phyloP scores from a whole-genome alignment of 2,797 vertebrate genomes.

The Poecile montanus region DNA sequence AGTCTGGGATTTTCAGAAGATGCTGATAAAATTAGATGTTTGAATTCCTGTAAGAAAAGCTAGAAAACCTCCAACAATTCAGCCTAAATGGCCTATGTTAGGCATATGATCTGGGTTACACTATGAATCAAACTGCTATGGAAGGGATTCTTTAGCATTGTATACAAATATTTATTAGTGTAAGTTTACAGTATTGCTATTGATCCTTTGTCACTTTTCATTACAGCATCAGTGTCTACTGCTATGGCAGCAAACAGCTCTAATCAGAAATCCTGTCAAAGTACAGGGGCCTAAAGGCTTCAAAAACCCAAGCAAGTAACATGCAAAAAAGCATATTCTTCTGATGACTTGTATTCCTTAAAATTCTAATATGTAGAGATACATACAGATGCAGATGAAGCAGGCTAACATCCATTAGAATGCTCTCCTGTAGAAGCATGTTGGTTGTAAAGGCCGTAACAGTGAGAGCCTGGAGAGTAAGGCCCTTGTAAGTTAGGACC shows the following conservation, averaged over 20 bases:
- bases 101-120: neutral
- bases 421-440: neutral
- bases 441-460: neutral
- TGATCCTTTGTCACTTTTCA: neutral
- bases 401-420: neutral
- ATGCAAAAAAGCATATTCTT: neutral
- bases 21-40: neutral
- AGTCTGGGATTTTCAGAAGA: neutral
- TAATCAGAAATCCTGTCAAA: neutral
- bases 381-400: neutral
- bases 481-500: neutral
- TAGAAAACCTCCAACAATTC: neutral
- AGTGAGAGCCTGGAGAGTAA: neutral
- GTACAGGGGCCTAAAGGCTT: neutral
- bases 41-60: neutral
- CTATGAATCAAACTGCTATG: neutral
- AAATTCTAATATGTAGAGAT: neutral
- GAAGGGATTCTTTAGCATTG: neutral
- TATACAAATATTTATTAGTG: neutral
- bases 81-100: neutral
- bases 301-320: neutral
- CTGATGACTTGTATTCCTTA: neutral
- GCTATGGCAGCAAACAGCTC: neutral
- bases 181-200: neutral
- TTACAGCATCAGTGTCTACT: neutral